phyloP scores from a whole-genome alignment of 2,113 vertebrate genomes.

The Phylloscopus trochilus region DNA sequence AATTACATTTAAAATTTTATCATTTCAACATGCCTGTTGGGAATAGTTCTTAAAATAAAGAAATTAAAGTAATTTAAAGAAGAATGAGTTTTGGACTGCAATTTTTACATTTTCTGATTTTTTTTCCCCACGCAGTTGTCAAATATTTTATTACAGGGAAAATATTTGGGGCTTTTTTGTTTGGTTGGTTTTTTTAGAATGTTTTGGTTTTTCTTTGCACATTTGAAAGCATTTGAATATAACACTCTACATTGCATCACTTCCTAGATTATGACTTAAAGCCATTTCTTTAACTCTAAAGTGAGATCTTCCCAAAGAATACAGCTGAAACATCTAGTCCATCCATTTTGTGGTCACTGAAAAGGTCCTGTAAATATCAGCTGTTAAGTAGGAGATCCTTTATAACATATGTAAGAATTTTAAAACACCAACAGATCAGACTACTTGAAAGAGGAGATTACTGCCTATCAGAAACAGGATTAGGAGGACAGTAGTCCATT shows the following conservation, averaged over 20 bases:
- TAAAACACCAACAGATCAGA: neutral
- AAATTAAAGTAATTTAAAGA: neutral
- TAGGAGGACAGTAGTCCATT: neutral
- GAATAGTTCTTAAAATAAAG: neutral
- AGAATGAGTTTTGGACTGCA: neutral
- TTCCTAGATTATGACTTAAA: neutral
- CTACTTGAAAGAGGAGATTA: neutral
- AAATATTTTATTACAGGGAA: neutral
- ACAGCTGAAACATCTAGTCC: neutral
- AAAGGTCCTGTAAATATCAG: neutral
- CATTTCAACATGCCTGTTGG: neutral
- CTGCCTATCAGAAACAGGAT: neutral
- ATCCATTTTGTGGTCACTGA: neutral
- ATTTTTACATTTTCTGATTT: neutral
- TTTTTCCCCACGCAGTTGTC: neutral
- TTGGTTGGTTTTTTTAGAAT: neutral
- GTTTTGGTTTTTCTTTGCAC: neutral
- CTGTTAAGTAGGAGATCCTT: neutral
- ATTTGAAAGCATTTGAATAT: neutral
- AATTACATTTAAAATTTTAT: neutral
- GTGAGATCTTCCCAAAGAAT: neutral
- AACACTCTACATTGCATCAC: neutral
- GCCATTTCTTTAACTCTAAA: neutral
- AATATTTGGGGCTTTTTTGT: fast-evolving
- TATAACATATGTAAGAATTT: neutral